Percentiles rank a stretch among this genome's conserved stretches.
Evolutionary conservation across 1,140 invertebrate genomes (phyloP).

Genomic region (Diorhabda carinulata): DNA sequence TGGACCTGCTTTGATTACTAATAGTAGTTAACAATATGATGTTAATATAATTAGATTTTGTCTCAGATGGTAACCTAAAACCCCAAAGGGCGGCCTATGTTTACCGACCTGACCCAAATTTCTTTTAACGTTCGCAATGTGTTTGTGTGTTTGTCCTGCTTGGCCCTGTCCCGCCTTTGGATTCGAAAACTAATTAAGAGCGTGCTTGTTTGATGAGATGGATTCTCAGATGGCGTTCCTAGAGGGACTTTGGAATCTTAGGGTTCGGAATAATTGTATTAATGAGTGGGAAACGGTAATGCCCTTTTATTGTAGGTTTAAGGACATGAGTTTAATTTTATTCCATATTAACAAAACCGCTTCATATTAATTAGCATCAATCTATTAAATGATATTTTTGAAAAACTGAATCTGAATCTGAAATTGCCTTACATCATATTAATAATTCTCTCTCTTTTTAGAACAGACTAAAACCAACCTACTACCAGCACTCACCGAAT

Average conservation of each 20-base stretch:
- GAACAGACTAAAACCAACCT: no score
- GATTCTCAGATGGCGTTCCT: slow-evolving; percentile 20
- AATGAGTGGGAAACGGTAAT: slow-evolving; percentile 24
- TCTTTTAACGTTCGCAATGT: slow-evolving; percentile 16
- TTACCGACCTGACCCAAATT: slow-evolving; percentile 25
- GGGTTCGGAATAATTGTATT: slow-evolving; percentile 29
- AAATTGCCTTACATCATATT: no score
- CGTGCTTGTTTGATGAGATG: slow-evolving; percentile 27
- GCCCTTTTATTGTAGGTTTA: neutral
- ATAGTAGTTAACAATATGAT: slow-evolving; percentile 3
- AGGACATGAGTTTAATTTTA: neutral
- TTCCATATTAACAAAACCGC: no score
- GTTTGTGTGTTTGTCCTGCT: slow-evolving; percentile 16
- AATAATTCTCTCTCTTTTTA: no score
- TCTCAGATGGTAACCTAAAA: slow-evolving; percentile 6
- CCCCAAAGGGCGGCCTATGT: neutral
- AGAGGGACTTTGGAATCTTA: slow-evolving; percentile 17
- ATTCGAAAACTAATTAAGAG: slow-evolving; percentile 32
- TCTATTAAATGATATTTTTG: no score
- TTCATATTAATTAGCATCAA: no score
- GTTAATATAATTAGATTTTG: slow-evolving; percentile 10
- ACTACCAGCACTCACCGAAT: no score
- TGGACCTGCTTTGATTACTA: neutral
- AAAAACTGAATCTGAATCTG: no score
- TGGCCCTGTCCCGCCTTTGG: slow-evolving; percentile 7